Conservation (phyloP, 2,113 vertebrate genomes). For the Lamprotornis superbus region DNA sequence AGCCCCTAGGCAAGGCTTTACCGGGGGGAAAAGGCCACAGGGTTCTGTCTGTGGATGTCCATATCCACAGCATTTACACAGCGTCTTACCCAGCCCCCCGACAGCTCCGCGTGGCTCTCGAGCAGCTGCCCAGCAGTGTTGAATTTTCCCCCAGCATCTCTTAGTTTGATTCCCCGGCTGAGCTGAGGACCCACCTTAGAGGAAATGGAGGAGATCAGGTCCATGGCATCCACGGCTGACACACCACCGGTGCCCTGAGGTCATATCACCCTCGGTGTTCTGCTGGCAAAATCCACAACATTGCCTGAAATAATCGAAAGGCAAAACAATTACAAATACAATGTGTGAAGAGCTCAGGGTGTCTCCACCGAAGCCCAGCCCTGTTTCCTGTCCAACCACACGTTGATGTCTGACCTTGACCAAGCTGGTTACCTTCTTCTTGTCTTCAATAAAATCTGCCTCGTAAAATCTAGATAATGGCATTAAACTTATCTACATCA, state of each 20-base stretch:
- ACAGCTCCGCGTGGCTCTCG: rapidly evolving
- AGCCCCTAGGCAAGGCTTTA: background rate
- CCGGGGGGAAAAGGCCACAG: background rate
- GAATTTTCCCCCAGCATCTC: background rate
- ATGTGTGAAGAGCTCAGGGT: background rate
- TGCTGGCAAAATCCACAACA: background rate
- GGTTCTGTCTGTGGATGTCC: background rate
- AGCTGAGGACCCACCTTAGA: rapidly evolving
- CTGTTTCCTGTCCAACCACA: background rate
- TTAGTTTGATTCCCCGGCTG: background rate
- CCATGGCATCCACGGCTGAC: rapidly evolving
- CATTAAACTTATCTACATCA: slow-evolving; percentile 52
- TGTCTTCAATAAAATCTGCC: slow-evolving; percentile 44
- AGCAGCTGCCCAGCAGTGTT: background rate
- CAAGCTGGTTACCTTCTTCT: background rate
- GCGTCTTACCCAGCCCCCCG: rapidly evolving
- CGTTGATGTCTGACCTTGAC: slow-evolving; percentile 35
- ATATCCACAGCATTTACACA: rapidly evolving
- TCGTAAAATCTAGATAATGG: slow-evolving; percentile 39
- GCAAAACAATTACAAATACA: background rate
- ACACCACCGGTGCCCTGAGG: background rate
- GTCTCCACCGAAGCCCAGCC: background rate
- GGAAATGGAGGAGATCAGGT: background rate
- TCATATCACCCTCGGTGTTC: background rate
- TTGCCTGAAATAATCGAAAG: background rate